A percentile compares a stretch with the other conserved stretches of the same genome.
Conservation (phyloP, 2,113 vertebrate species). For the Bombycilla garrulus region DNA sequence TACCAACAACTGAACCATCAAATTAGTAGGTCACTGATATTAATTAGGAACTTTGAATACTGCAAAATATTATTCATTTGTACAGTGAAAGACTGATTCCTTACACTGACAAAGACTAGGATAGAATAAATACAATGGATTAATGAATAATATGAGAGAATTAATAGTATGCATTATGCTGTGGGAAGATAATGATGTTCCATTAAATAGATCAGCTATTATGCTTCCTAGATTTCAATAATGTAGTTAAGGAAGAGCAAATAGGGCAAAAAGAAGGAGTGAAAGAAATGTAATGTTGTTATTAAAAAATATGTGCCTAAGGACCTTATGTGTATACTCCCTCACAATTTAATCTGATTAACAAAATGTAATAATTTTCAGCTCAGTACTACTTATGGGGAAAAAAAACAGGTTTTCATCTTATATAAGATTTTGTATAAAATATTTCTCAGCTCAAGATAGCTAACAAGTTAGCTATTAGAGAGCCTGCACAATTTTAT, state of each 20-base stretch:
- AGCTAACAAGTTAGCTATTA: slow-evolving; percentile 36
- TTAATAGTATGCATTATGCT: slow-evolving; percentile 31
- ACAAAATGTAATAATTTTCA: slow-evolving; percentile 41
- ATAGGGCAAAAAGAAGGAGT: slow-evolving; percentile 18
- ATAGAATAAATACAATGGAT: slow-evolving; percentile 41
- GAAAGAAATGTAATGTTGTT: slow-evolving; percentile 38
- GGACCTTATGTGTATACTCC: background rate
- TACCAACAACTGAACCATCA: background rate
- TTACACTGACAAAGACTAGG: background rate
- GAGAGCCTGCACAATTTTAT: slow-evolving; percentile 35
- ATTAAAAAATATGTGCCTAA: slow-evolving; percentile 32
- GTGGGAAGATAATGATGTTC: slow-evolving; percentile 37
- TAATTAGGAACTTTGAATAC: slow-evolving; percentile 5
- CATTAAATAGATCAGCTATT: slow-evolving; percentile 46
- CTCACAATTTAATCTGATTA: slow-evolving; percentile 46
- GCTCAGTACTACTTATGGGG: background rate
- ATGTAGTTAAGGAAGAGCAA: slow-evolving; percentile 27
- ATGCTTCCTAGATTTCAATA: slow-evolving; percentile 55
- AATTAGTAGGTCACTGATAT: background rate
- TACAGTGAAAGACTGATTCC: slow-evolving; percentile 27
- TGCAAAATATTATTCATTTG: background rate
- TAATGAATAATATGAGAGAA: slow-evolving; percentile 38
- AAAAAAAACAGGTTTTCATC: background rate
- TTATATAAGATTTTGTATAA: background rate
- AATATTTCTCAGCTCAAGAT: background rate